Evolutionary conservation across 2,113 vertebrate species (phyloP).

Genomic region (Aptenodytes forsteri): DNA sequence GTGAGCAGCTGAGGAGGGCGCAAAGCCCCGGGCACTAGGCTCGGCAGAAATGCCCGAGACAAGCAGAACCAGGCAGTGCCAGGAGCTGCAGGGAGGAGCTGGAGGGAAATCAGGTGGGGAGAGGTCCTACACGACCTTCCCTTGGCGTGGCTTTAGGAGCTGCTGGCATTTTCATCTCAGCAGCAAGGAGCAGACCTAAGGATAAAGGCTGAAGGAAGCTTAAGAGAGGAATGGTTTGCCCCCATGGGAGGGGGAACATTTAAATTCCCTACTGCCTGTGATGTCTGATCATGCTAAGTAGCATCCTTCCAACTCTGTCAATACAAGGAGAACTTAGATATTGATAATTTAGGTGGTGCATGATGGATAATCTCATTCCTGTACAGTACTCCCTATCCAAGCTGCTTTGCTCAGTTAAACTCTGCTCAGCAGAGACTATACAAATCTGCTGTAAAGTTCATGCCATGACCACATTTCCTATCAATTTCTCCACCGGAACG

Average conservation of each 20-base stretch:
- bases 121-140: no score
- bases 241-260: neutral
- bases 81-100: neutral
- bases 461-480: conserved; percentile 62
- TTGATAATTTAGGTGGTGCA: neutral
- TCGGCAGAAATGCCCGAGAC: neutral
- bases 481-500: conserved; percentile 57
- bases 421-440: conserved; percentile 41
- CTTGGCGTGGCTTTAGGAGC: neutral
- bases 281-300: neutral
- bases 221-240: neutral
- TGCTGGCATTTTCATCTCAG: neutral
- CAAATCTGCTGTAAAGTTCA: conserved; percentile 64
- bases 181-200: neutral
- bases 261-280: neutral
- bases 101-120: neutral
- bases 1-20: neutral
- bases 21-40: neutral
- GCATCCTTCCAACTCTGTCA: neutral
- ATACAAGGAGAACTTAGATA: neutral
- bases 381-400: neutral
- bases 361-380: neutral
- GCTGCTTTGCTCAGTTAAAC: conserved; percentile 32
- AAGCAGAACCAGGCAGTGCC: neutral
- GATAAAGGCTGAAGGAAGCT: neutral